Conservation (phyloP, 2,797 vertebrate species). For the Coracias cyanogaster region DNA sequence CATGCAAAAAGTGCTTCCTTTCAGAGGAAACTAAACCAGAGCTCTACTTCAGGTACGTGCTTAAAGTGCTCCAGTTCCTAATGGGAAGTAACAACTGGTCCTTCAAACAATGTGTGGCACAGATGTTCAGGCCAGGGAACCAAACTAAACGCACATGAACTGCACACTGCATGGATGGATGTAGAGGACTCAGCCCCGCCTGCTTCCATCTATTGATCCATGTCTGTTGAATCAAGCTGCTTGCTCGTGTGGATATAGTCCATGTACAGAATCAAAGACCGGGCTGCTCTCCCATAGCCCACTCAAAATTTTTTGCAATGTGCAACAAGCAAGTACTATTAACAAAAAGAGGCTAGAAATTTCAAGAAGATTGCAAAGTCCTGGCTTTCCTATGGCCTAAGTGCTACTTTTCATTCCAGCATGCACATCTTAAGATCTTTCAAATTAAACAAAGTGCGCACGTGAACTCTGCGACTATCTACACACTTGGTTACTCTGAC, state of each 20-base stretch:
- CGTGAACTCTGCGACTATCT: background rate
- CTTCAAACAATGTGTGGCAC: background rate
- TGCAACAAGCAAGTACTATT: background rate
- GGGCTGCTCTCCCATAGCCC: background rate
- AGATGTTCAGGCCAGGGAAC: background rate
- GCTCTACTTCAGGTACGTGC: background rate
- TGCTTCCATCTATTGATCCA: background rate
- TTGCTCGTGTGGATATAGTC: background rate
- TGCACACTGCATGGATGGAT: background rate
- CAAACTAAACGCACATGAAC: background rate
- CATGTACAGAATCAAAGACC: background rate
- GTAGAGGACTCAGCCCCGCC: background rate
- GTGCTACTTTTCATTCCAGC: background rate
- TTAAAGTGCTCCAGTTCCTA: background rate
- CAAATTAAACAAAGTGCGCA: background rate
- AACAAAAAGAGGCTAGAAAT: background rate
- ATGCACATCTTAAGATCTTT: background rate
- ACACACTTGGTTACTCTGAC: background rate
- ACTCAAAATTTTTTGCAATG: background rate
- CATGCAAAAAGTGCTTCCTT: background rate
- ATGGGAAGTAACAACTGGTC: background rate
- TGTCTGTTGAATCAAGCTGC: background rate
- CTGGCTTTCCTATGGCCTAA: background rate
- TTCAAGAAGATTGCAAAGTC: background rate
- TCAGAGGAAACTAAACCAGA: background rate